phyloP scores from a whole-genome alignment of 2,113 vertebrate species.

The Myrmecophaga tridactyla region DNA sequence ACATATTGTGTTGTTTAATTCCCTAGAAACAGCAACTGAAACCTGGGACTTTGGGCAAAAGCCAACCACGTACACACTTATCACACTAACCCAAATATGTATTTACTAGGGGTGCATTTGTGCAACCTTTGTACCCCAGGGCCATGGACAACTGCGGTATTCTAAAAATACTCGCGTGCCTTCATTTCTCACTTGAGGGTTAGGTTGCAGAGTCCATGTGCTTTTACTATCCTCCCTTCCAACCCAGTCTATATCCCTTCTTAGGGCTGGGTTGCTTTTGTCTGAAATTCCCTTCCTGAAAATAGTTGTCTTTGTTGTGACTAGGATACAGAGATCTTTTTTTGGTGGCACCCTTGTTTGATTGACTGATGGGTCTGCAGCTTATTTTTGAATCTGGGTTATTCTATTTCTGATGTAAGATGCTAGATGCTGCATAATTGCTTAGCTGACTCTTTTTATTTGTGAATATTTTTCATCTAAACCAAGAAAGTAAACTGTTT shows the following conservation, averaged over 20 bases:
- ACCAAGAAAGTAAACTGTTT: constrained; percentile 62
- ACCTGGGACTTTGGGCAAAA: constrained; percentile 1
- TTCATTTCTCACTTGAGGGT: constrained; percentile 18
- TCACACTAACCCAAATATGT: not conserved
- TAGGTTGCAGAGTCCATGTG: constrained; percentile 31
- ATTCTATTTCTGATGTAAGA: constrained; percentile 79
- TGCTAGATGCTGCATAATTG: constrained; percentile 70
- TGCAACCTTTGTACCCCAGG: not conserved
- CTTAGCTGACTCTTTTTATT: constrained; percentile 71
- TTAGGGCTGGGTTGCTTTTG: constrained; percentile 58
- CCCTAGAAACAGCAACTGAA: not conserved
- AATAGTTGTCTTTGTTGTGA: constrained; percentile 83
- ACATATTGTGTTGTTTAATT: not conserved
- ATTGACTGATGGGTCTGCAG: constrained; percentile 80
- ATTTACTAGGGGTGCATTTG: constrained; percentile 38
- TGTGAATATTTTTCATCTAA: constrained; percentile 70
- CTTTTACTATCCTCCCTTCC: constrained; percentile 43
- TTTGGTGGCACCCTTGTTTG: constrained; percentile 74
- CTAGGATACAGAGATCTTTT: constrained; percentile 79
- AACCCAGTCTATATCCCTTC: constrained; percentile 48
- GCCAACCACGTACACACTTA: not conserved
- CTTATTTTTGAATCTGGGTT: constrained; percentile 82
- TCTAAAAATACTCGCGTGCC: constrained; percentile 54
- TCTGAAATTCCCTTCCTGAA: constrained; percentile 69
- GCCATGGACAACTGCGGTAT: constrained; percentile 37